phyloP scores from a whole-genome alignment of 2,113 vertebrate species.

The Zingel zingel region DNA sequence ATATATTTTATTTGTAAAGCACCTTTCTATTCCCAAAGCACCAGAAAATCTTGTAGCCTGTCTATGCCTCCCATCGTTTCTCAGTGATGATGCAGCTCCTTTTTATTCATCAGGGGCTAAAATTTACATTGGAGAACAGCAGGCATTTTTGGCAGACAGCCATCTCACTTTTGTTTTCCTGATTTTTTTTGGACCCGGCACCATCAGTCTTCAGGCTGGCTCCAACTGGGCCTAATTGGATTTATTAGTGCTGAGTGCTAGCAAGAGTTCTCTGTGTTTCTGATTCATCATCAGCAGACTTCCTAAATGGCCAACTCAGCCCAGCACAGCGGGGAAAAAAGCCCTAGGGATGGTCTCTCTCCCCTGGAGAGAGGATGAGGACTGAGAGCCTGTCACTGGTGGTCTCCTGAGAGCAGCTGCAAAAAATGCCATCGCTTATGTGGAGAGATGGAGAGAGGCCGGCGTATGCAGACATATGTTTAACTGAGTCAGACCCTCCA shows the following conservation, averaged over 20 bases:
- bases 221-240: slow-evolving; percentile 67
- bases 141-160: slow-evolving; percentile 40
- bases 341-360: slow-evolving; percentile 23
- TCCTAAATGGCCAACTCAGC: slow-evolving; percentile 32
- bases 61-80: slow-evolving; percentile 35
- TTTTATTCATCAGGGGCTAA: slow-evolving; percentile 27
- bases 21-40: neutral
- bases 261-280: slow-evolving; percentile 56
- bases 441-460: slow-evolving; percentile 17
- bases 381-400: slow-evolving; percentile 31
- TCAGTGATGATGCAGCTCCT: slow-evolving; percentile 56
- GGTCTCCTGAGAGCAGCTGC: slow-evolving; percentile 8
- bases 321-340: neutral
- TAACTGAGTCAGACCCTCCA: slow-evolving; percentile 26
- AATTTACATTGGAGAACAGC: slow-evolving; percentile 14
- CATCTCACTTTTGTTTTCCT: slow-evolving; percentile 30
- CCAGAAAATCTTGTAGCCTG: neutral
- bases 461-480: slow-evolving; percentile 26
- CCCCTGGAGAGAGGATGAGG: slow-evolving; percentile 18
- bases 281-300: slow-evolving; percentile 64
- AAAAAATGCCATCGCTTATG: neutral
- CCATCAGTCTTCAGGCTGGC: slow-evolving; percentile 48
- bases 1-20: too few species aligned
- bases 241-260: slow-evolving; percentile 61
- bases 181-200: neutral